A percentile compares a stretch with the other conserved stretches of the same genome.
Conservation (phyloP, 1,140 invertebrate genomes). For the Drosophila ambigua region DNA sequence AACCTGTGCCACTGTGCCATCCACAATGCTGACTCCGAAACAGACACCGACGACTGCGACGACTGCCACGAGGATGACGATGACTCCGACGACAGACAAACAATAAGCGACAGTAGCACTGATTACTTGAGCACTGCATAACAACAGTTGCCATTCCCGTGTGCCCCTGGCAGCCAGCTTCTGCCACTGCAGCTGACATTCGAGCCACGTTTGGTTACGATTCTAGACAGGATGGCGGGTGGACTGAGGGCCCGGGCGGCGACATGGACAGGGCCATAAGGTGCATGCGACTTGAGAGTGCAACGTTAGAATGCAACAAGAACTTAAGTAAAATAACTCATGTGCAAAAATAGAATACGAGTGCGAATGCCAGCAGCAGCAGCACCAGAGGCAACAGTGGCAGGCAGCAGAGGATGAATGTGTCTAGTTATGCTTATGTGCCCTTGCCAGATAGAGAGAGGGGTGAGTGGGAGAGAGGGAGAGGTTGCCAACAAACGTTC, state of each 20-base stretch:
- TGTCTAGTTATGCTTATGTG: conserved; percentile 59
- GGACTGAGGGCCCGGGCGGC: background rate
- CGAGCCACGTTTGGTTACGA: conserved; percentile 72
- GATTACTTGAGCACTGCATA: conserved; percentile 70
- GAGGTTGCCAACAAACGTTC: conserved; percentile 48
- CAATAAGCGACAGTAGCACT: conserved; percentile 78
- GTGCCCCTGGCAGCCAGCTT: conserved; percentile 6
- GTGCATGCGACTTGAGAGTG: conserved; percentile 78
- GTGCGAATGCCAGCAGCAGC: conserved; percentile 22
- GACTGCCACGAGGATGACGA: conserved; percentile 32
- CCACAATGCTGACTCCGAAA: conserved; percentile 42
- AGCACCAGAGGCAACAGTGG: conserved; percentile 1
- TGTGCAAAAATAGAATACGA: conserved; percentile 71
- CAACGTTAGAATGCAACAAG: conserved; percentile 69
- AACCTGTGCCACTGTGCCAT: conserved; percentile 19
- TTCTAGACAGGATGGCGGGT: conserved; percentile 56
- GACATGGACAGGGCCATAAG: conserved; percentile 35
- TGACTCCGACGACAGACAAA: conserved; percentile 64
- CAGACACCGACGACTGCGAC: conserved; percentile 42
- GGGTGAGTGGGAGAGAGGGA: too few species aligned
- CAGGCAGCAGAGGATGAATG: conserved; percentile 40
- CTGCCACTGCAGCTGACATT: conserved; percentile 68
- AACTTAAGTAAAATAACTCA: conserved; percentile 81
- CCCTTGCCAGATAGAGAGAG: conserved; percentile 51
- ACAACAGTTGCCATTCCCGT: conserved; percentile 43